Conservation (phyloP, 2,113 vertebrate genomes). For the Cyrtonyx montezumae region DNA sequence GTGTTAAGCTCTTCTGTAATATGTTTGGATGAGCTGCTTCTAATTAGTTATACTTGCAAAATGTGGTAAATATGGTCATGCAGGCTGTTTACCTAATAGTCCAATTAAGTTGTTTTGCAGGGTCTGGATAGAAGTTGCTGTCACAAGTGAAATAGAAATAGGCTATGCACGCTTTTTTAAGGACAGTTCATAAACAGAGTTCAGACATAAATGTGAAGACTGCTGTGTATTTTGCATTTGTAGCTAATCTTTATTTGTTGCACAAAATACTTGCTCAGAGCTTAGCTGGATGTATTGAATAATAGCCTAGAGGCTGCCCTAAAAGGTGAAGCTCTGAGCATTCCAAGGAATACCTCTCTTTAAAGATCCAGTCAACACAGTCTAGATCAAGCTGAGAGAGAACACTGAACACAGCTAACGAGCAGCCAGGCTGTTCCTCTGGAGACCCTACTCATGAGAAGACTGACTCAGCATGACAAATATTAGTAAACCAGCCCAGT, state of each 20-base stretch:
- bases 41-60: slow-evolving; percentile 44
- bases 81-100: not conserved
- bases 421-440: not conserved
- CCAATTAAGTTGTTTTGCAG: not conserved
- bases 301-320: not conserved
- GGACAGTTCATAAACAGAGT: not conserved
- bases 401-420: not conserved
- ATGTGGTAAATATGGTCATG: not conserved
- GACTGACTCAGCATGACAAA: not conserved
- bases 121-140: not conserved
- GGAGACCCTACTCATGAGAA: rapidly evolving
- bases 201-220: not conserved
- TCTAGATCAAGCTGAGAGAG: not conserved
- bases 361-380: not conserved
- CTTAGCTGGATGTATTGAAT: not conserved
- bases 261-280: not conserved
- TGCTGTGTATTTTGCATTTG: not conserved
- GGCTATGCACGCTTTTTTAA: not conserved
- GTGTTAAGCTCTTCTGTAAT: not conserved
- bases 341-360: not conserved
- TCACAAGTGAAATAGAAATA: not conserved
- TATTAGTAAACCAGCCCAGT: not conserved
- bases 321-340: not conserved
- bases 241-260: not conserved
- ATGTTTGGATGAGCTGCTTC: slow-evolving; percentile 37